Base-by-base conservation (phyloP, 2,888 invertebrate genomes). In the Cacoxenus indagator region DNA sequence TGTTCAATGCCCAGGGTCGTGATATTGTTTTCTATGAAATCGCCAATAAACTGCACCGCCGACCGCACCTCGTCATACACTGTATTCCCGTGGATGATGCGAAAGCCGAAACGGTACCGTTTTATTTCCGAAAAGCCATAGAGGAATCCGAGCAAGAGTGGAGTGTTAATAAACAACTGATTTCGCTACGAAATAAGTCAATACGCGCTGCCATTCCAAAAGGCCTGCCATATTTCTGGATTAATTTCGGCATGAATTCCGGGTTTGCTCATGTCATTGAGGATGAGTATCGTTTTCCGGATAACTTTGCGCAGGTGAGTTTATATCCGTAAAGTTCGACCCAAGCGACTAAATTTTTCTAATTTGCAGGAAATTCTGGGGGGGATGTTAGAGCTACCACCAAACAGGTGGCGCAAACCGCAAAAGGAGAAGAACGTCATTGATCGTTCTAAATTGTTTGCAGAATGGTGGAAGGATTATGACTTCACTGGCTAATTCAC, bases 261-360 rank as follows among this genome's bases (percentile, higher is more conserved):
- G 99, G 99, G 1, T 99, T 94, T 89, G 99, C 97, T 59, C 99
- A 99, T 89, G 95, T 99, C 0, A 96, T 99, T 81, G 99, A 99
- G 89, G 96, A 99, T 87, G 95, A 96, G 85, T 90, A 92, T 67
- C 86, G 91, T 46, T 99, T 99, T 88, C 96, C 97, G 0, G 89
- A 86, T 65, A 94, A 94, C 88, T 99, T 98, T 91, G 99, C 96
- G 4, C 94, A 95, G 90, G 95, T 95, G 88, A 87, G 82, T 78
- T 62, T 45, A 6, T 1, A 24, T 43, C 26, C 26, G 19, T 4
- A 17, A 4, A 27, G 27, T 1, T 46, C 0, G 1, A 22, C 11
- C 4, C 17, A 55, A 4, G 4, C 11, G 26, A 2, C 3, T 19
- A 17, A 1, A 69, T 26, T 55, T 68, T 69, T 69, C n/a, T 9